Evolutionary conservation across 2,113 vertebrate genomes (phyloP).

Genomic region (Serinus canaria): DNA sequence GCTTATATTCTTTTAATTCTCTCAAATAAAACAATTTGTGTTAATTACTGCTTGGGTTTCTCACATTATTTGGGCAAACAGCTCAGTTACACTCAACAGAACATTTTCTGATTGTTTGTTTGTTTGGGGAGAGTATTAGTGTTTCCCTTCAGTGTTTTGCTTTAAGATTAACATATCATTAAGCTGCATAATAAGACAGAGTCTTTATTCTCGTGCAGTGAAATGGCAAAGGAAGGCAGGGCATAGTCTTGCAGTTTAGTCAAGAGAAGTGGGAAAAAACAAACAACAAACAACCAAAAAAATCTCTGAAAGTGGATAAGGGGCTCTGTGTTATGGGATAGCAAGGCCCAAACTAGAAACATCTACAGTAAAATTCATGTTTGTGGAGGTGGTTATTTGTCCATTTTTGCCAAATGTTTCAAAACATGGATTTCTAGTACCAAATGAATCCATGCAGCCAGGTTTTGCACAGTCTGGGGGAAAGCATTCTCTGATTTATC

Average conservation of each 20-base stretch:
- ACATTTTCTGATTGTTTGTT: background rate
- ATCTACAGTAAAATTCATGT: background rate
- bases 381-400: background rate
- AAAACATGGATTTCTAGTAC: background rate
- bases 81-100: background rate
- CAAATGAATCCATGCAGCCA: background rate
- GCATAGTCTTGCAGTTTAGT: background rate
- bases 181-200: background rate
- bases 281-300: too few relatives aligned
- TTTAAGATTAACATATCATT: conserved; percentile 33
- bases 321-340: fast-evolving
- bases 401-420: background rate
- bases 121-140: background rate
- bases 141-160: background rate
- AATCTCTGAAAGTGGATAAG: background rate
- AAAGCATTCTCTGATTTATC: background rate
- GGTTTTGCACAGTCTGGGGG: background rate
- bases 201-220: background rate
- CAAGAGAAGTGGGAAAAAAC: background rate
- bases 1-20: background rate
- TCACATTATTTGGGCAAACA: background rate
- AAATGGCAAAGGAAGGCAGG: background rate
- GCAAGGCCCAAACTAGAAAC: background rate
- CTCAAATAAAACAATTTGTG: background rate
- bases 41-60: background rate